These are phyloP conservation scores for Enteromius argenteus DNA, from an alignment of 2,797 vertebrate genomes.

Conservation along the genomic window DNA sequence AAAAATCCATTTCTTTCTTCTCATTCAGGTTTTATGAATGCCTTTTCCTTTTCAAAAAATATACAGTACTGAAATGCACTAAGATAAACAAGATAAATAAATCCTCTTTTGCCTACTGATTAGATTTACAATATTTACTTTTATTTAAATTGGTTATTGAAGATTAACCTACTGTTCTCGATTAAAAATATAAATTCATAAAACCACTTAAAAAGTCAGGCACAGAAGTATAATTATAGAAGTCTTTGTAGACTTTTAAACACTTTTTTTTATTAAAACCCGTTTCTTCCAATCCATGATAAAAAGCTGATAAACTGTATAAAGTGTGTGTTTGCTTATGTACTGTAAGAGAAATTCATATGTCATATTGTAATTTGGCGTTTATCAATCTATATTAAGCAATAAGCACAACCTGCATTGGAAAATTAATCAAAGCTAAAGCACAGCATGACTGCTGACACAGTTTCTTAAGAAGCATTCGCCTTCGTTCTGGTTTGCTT, in stretches of 20 bases:
- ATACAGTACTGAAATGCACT: background rate
- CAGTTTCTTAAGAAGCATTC: background rate
- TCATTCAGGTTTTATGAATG: constrained; percentile 15
- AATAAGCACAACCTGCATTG: background rate
- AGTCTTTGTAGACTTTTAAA: background rate
- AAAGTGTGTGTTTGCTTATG: background rate
- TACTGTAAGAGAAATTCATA: constrained; percentile 3
- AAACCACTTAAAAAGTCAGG: background rate
- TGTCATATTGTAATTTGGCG: background rate
- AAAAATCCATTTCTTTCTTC: constrained; percentile 12
- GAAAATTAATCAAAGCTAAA: background rate
- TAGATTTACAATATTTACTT: background rate
- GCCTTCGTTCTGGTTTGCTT: background rate
- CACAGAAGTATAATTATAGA: background rate
- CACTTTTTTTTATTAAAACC: constrained; percentile 22
- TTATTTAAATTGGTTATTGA: constrained; percentile 10
- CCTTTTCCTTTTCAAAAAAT: background rate
- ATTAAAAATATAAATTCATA: background rate
- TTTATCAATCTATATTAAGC: background rate
- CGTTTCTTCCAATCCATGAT: background rate
- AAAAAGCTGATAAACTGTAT: background rate
- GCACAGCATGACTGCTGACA: background rate
- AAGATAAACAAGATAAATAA: background rate
- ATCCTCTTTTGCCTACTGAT: background rate
- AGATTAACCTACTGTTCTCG: background rate